A percentile compares a stretch with the other conserved stretches of the same genome.
phyloP scores from a whole-genome alignment of 1,140 invertebrate species.

The Apolygus lucorum region DNA sequence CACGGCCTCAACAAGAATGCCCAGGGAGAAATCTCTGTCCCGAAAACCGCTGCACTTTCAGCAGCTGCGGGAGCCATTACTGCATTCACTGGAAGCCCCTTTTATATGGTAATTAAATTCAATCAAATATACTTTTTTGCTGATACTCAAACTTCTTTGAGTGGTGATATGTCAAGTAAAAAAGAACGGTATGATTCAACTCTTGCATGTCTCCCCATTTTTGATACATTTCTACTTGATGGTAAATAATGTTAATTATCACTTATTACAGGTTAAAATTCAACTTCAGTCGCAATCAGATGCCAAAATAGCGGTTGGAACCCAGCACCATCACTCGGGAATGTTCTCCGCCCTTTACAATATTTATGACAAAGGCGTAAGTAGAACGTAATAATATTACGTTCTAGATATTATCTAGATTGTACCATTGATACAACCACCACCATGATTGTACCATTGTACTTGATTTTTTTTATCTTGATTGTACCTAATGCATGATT shows the following conservation, averaged over 20 bases:
- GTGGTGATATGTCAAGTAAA: not conserved
- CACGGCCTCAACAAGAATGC: conserved; percentile 16
- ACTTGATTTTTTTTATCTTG: too few species aligned
- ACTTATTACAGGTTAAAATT: conserved; percentile 62
- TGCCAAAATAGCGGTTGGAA: conserved; percentile 71
- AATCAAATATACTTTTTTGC: too few species aligned
- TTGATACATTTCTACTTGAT: too few species aligned
- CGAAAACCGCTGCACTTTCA: conserved; percentile 21
- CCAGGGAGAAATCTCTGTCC: conserved; percentile 23
- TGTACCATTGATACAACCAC: too few species aligned
- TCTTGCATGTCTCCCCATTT: too few species aligned
- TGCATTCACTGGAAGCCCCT: conserved; percentile 66
- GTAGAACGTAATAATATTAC: too few species aligned
- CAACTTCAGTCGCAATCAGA: conserved; percentile 74
- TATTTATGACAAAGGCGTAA: not conserved
- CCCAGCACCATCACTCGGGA: conserved; percentile 68
- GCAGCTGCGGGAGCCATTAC: conserved; percentile 56
- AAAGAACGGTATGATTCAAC: too few species aligned
- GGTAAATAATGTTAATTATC: too few species aligned
- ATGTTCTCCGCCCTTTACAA: conserved; percentile 46
- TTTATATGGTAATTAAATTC: conserved; percentile 62
- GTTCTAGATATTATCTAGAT: too few species aligned
- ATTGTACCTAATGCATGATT: too few species aligned
- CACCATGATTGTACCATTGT: too few species aligned
- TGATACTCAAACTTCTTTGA: not conserved